phyloP scores from a whole-genome alignment of 2,797 vertebrate species.

The Hemibagrus guttatus region DNA sequence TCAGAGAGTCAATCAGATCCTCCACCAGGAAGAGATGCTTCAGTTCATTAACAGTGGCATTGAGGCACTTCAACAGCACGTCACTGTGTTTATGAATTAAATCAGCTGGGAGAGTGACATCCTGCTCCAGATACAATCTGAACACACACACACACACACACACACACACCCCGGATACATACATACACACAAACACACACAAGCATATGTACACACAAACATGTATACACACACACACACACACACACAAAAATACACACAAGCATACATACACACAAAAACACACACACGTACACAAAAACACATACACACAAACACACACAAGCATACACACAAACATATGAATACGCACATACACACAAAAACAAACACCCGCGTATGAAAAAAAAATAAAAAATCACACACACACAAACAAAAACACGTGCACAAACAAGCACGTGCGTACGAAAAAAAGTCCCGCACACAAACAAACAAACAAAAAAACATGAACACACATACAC shows the following conservation, averaged over 20 bases:
- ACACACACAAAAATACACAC: neutral
- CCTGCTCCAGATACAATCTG: conserved; percentile 83
- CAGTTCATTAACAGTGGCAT: conserved; percentile 76
- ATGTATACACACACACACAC: neutral
- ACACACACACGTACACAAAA: no score
- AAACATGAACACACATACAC: no score
- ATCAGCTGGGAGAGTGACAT: conserved; percentile 81
- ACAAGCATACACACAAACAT: no score
- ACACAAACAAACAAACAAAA: no score
- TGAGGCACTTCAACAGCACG: conserved; percentile 76
- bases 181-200: neutral
- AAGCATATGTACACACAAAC: neutral
- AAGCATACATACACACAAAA: neutral
- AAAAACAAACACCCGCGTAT: no score
- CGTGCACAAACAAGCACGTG: no score
- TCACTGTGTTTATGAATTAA: conserved; percentile 80
- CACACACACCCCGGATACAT: neutral
- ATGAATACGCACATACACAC: no score
- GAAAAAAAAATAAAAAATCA: no score
- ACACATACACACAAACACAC: neutral
- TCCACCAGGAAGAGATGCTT: conserved; percentile 79
- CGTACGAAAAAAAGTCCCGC: no score
- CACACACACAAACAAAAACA: no score
- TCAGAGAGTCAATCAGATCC: conserved; percentile 79
- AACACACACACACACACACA: conserved; percentile 3